Base-by-base conservation (phyloP, 1,140 invertebrate genomes). In the Brachionus manjavacas region DNA sequence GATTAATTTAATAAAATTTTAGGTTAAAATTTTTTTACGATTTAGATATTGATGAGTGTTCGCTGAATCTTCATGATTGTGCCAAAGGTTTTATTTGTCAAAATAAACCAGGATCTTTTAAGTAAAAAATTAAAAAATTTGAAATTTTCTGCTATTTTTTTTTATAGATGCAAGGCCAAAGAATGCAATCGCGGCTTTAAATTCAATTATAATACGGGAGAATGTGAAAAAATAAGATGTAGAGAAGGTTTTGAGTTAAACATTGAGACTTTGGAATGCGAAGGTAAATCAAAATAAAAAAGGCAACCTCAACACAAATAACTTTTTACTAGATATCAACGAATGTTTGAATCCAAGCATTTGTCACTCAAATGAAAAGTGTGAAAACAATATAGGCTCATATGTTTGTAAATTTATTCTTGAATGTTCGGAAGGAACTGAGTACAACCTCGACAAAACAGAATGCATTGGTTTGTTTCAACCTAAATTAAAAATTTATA, bases 321-420 rank as follows among this genome's bases (percentile, higher is more conserved):
- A 23, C 20, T 28, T 49, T 39, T 20, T 66, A 12, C 11, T 25
- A 78, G 92, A 93, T 87, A 88, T 93, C 2, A 88, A 93, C 84
- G 92, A 93, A 86, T 93, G 92, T 86, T 55, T 78, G 39, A 88
- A 87, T 46, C 84, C 70, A 25, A 86, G 85, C 28, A 85, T 88
- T 8, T 92, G 91, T 86, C 84, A 86, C 4, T 88, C 88, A 86
- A 89, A 91, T 85, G 87, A 87, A 39, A 92, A 92, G 76, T 97
- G 95, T 88, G 91, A 94, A 7, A 98, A 98, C 87, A 92, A 92
- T 1, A 93, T 93, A 0, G 96, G 96, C 4, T 94, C 94, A 52
- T 98, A 94, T 88, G 90, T 90, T 60, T 98, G 96, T 89, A 85
- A 86, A 31, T 35, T 64, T 16, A 23, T 28, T 43, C 60, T 85